Percentiles rank a stretch among this genome's conserved stretches.
These are phyloP conservation scores for Odontomachus brunneus DNA, from an alignment of 1,140 invertebrate genomes.

Conservation along the genomic window DNA sequence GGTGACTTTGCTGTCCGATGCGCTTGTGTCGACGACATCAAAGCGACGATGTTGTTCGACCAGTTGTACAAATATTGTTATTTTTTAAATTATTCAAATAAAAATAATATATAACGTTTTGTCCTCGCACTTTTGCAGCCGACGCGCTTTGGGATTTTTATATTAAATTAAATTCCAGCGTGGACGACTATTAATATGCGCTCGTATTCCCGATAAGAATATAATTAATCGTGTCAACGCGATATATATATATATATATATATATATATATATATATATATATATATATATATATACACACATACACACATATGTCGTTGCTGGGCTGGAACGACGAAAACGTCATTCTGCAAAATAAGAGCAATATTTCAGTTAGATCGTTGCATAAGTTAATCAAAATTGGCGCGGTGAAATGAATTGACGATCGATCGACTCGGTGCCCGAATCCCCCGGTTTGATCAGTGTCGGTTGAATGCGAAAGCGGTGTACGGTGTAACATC, in stretches of 20 bases:
- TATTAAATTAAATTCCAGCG: constrained; percentile 13
- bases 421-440: background rate
- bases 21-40: constrained; percentile 30
- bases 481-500: background rate
- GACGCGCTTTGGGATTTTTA: constrained; percentile 11
- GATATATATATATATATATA: too few relatives aligned
- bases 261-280: too few relatives aligned
- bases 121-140: background rate
- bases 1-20: constrained; percentile 27
- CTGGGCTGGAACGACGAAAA: too few relatives aligned
- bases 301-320: too few relatives aligned
- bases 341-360: too few relatives aligned
- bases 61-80: constrained; percentile 43
- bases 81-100: constrained; percentile 50
- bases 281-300: too few relatives aligned
- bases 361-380: background rate
- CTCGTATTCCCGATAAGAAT: background rate
- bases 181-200: background rate
- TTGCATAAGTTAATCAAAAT: constrained; percentile 22
- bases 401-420: background rate
- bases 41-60: constrained; percentile 41
- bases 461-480: background rate
- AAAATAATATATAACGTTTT: constrained; percentile 27
- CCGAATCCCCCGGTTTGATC: background rate
- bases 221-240: background rate